Evolutionary conservation across 2,888 invertebrate species (phyloP).

Genomic region (Acanthosepion pharaonis): DNA sequence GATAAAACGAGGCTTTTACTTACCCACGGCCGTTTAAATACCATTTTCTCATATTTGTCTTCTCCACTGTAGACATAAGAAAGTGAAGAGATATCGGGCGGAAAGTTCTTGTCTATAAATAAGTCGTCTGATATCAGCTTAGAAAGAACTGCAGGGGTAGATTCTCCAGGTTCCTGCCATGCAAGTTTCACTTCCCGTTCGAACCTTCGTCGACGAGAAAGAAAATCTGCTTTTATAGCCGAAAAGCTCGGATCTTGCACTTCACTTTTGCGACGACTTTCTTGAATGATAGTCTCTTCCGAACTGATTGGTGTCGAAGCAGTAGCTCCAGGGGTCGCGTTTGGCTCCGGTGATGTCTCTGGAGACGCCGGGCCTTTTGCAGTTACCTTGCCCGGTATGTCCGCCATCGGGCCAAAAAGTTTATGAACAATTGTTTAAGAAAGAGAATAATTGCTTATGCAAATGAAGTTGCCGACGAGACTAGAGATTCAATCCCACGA

Average conservation of each 20-base stretch:
- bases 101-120: constrained; percentile 92
- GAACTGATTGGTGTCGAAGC: neutral
- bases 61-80: constrained; percentile 83
- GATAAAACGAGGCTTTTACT: constrained; percentile 53
- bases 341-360: neutral
- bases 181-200: neutral
- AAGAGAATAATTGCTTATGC: neutral
- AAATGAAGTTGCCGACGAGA: neutral
- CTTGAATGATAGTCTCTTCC: neutral
- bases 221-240: neutral
- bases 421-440: neutral
- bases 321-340: neutral
- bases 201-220: neutral
- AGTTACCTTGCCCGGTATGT: neutral
- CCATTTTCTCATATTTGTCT: constrained; percentile 85
- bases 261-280: neutral
- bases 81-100: constrained; percentile 85
- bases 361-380: neutral
- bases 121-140: constrained; percentile 74
- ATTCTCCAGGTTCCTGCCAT: neutral
- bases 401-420: neutral
- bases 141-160: neutral
- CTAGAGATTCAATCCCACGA: no score
- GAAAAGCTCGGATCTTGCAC: neutral
- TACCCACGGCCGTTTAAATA: constrained; percentile 92